Evolutionary conservation across 2,888 invertebrate species (phyloP), one percentile per base, ranked within the genome.

Genomic region (Phalera bucephala): DNA sequence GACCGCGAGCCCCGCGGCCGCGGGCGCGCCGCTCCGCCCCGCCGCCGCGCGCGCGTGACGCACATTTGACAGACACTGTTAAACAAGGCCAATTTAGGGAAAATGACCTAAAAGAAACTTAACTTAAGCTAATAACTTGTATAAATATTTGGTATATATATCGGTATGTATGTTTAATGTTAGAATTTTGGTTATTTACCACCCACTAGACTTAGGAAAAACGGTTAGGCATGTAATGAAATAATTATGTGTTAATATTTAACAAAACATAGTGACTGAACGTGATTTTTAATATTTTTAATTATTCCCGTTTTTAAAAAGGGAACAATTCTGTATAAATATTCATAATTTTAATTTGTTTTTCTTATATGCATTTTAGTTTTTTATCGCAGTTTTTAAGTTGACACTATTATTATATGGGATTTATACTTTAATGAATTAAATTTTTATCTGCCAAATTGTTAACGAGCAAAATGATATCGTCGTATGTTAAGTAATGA

Each of bases 101-200:
- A 75, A 83, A 73, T 80, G 66, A 85, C 86, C 85, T 88, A 86
- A 83, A 87, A 80, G 65, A 82, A 29, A 87, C 86, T 88, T 87
- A 88, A 87, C 88, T 88, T 88, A 89, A 88, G 89, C 87, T 87
- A 87, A 83, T 80, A 73, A 85, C 85, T 88, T 88, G 87, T 89
- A 88, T 88, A 87, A 87, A 88, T 89, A 88, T 87, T 84, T 84
- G 81, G 78, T 87, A 87, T 88, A 87, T 87, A 86, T 89, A 86
- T 86, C 78, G 80, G 83, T 89, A 89, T 89, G 86, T 89, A 89
- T 88, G 85, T 75, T 87, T 88, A 89, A 88, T 88, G 80, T 89
- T 89, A 89, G 88, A 87, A 72, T 88, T 89, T 89, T 82, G 88
- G 86, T 89, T 88, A 84, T 85, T 86, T 84, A 88, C 83, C 86